Evolutionary conservation across 2,113 vertebrate species (phyloP).

Genomic region (Ranitomeya imitator): DNA sequence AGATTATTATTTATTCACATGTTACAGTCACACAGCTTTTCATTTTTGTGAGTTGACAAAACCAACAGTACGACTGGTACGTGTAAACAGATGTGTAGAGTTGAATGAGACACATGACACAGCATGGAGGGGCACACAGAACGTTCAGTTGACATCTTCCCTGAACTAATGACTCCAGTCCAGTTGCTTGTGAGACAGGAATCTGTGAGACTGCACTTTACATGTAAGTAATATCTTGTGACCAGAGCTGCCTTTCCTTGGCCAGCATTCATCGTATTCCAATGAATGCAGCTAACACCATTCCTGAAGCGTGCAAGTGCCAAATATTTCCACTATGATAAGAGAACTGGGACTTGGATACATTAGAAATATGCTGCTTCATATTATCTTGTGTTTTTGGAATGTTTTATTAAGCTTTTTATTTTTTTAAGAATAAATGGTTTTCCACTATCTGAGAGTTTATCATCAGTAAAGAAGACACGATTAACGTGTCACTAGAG

Average conservation of each 20-base stretch:
- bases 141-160: not conserved
- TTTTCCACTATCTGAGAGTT: not conserved
- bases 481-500: not conserved
- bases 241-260: constrained; percentile 7
- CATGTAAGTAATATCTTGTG: constrained; percentile 24
- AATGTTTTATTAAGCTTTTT: not conserved
- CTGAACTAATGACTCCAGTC: not conserved
- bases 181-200: not conserved
- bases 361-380: not conserved
- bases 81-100: not conserved
- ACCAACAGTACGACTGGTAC: too few relatives aligned
- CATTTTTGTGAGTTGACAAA: too few relatives aligned
- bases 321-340: constrained; percentile 31
- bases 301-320: not conserved
- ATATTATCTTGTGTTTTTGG: not conserved
- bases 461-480: not conserved
- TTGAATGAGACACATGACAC: not conserved
- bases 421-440: not conserved
- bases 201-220: constrained; percentile 3
- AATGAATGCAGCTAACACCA: constrained; percentile 11
- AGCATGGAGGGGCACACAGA: not conserved
- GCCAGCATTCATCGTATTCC: not conserved
- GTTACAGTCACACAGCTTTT: too few relatives aligned
- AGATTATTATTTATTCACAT: too few relatives aligned
- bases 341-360: constrained; percentile 11